phyloP scores from a whole-genome alignment of 2,113 vertebrate genomes.

The Petroica traversi region DNA sequence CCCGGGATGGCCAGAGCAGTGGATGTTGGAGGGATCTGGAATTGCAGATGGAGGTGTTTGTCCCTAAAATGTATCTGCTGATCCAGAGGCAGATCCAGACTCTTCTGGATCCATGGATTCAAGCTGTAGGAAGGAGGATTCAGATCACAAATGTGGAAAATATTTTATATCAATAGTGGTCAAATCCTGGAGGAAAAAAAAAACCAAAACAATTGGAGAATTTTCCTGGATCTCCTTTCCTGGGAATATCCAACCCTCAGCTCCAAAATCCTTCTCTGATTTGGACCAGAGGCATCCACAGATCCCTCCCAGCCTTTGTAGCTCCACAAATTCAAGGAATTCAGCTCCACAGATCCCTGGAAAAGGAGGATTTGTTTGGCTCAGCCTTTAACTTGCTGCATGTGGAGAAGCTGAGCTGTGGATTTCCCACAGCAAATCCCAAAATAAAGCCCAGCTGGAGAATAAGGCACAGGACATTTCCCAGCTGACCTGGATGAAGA shows the following conservation, averaged over 20 bases:
- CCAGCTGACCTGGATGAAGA: background rate
- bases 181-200: background rate
- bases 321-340: background rate
- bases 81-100: background rate
- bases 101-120: background rate
- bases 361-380: background rate
- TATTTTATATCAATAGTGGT: background rate
- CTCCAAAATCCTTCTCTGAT: background rate
- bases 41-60: background rate
- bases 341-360: background rate
- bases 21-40: background rate
- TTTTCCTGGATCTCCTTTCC: background rate
- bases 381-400: background rate
- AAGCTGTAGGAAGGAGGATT: background rate
- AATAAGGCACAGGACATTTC: background rate
- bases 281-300: background rate
- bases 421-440: background rate
- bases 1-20: too few species aligned
- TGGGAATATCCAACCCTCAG: background rate
- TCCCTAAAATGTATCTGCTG: background rate
- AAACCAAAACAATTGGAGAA: background rate
- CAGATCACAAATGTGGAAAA: background rate
- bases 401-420: fast-evolving
- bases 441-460: background rate
- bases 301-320: background rate